phyloP scores from a whole-genome alignment of 2,113 vertebrate genomes.

The Ascaphus truei region DNA sequence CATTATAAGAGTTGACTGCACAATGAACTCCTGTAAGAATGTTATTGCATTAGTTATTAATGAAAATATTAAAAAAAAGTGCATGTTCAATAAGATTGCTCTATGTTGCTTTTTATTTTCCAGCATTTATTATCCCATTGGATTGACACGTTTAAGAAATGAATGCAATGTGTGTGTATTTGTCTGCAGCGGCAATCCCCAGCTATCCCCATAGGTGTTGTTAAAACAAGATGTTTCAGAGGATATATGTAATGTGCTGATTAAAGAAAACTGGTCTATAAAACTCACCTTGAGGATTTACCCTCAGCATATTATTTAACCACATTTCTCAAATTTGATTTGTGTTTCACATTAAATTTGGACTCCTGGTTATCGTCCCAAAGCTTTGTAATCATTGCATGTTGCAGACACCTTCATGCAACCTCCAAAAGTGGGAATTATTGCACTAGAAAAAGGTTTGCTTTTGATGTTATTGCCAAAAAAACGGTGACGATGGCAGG shows the following conservation, averaged over 20 bases:
- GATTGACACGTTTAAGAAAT: neutral
- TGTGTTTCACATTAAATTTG: neutral
- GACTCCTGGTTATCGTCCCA: neutral
- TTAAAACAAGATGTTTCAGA: conserved; percentile 16
- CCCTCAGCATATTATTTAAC: conserved; percentile 14
- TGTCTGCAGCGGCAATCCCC: neutral
- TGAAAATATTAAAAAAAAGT: neutral
- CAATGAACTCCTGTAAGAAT: neutral
- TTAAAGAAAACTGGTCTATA: conserved; percentile 18
- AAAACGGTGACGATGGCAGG: too few species aligned
- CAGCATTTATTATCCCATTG: too few species aligned
- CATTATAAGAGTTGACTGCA: neutral
- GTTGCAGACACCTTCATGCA: too few species aligned
- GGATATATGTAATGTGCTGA: conserved; percentile 17
- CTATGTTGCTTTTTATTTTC: conserved; percentile 1
- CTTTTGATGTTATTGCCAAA: too few species aligned
- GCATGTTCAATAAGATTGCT: neutral
- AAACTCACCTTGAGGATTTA: conserved; percentile 2
- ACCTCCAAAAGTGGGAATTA: too few species aligned
- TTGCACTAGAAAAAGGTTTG: too few species aligned
- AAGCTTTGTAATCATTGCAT: neutral
- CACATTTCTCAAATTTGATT: conserved; percentile 12
- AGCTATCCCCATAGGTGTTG: conserved; percentile 17
- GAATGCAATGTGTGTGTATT: too few species aligned
- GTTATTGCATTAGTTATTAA: conserved; percentile 2